Conservation (phyloP, 2,888 invertebrate species). For the Plebejus melissa region DNA sequence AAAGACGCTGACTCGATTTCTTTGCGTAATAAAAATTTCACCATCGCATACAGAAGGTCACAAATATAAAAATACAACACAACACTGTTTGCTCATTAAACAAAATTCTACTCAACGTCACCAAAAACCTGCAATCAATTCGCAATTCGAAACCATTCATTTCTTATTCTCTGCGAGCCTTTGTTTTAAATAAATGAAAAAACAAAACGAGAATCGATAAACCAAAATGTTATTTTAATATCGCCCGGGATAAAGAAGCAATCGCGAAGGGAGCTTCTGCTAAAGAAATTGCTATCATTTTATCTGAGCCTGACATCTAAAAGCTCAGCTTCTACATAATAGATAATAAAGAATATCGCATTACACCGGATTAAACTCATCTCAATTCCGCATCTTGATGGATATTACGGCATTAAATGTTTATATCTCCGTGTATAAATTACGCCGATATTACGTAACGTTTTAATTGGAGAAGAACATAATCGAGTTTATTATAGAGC, state of each 20-base stretch:
- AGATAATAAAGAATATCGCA: slow-evolving; percentile 28
- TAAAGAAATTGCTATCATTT: slow-evolving; percentile 25
- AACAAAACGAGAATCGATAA: slow-evolving; percentile 19
- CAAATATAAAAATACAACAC: too few relatives aligned
- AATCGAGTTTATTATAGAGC: slow-evolving; percentile 18
- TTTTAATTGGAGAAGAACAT: slow-evolving; percentile 26
- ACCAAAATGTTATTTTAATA: slow-evolving; percentile 20
- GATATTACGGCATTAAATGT: slow-evolving; percentile 27
- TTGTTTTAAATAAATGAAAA: not conserved
- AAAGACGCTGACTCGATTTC: slow-evolving; percentile 35
- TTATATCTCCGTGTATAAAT: slow-evolving; percentile 24
- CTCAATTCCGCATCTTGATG: slow-evolving; percentile 26
- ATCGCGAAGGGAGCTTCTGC: slow-evolving; percentile 16
- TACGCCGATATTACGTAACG: slow-evolving; percentile 15
- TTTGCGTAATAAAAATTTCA: too few relatives aligned
- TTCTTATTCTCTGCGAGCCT: not conserved
- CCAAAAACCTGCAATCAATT: not conserved
- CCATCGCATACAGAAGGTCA: not conserved
- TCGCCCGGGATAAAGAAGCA: slow-evolving; percentile 16
- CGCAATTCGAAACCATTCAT: not conserved
- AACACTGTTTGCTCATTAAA: not conserved
- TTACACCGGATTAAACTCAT: slow-evolving; percentile 26
- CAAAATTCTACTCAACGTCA: not conserved
- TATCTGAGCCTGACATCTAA: slow-evolving; percentile 22
- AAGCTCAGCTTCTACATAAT: slow-evolving; percentile 27